Conservation (phyloP, 2,113 vertebrate species). For the Zootoca vivipara region DNA sequence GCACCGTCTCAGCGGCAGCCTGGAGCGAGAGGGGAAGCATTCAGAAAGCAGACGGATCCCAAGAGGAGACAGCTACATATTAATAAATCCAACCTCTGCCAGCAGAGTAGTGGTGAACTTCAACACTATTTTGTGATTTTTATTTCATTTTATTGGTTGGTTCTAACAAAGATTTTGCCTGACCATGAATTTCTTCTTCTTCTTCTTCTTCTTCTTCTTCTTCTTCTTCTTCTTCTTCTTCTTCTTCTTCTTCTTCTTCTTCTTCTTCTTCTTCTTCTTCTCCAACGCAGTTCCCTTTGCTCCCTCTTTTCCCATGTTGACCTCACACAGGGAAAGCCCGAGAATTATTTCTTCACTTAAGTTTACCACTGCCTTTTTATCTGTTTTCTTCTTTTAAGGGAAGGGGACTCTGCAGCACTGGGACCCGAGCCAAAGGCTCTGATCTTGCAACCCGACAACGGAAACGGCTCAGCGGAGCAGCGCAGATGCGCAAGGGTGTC, state of each 20-base stretch:
- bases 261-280: too few species aligned
- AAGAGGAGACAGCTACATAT: slow-evolving; percentile 34
- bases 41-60: not conserved
- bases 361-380: not conserved
- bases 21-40: slow-evolving; percentile 24
- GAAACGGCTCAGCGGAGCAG: not conserved
- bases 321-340: not conserved
- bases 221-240: too few species aligned
- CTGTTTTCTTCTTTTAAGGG: not conserved
- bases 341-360: not conserved
- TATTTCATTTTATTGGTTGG: not conserved
- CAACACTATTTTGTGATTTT: not conserved
- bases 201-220: too few species aligned
- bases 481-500: not conserved
- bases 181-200: not conserved
- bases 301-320: not conserved
- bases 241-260: accelerated
- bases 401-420: not conserved
- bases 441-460: not conserved
- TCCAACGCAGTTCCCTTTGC: not conserved
- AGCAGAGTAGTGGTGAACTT: not conserved
- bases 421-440: not conserved
- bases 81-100: slow-evolving; percentile 50
- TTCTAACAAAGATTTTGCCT: not conserved
- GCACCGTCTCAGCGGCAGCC: slow-evolving; percentile 54